A percentile compares a stretch with the other conserved stretches of the same genome.
phyloP scores from a whole-genome alignment of 2,113 vertebrate genomes.

The Crotalus tigris region DNA sequence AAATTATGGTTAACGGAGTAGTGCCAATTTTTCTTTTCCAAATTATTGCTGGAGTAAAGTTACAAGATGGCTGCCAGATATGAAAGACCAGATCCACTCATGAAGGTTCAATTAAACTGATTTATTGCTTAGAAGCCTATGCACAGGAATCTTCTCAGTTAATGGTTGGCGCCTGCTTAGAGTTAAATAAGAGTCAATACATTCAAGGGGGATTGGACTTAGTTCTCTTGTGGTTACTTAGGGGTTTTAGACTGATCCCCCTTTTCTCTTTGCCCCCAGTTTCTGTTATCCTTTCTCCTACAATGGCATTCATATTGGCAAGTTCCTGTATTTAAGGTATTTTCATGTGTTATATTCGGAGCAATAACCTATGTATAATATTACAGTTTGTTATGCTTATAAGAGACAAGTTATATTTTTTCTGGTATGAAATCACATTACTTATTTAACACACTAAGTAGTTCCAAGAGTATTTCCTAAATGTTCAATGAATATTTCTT shows the following conservation, averaged over 20 bases:
- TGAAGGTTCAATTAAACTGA: neutral
- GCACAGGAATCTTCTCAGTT: neutral
- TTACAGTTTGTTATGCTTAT: neutral
- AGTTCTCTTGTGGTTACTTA: neutral
- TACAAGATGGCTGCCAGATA: neutral
- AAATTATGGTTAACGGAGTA: neutral
- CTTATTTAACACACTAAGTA: neutral
- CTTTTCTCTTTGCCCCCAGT: neutral
- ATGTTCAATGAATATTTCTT: neutral
- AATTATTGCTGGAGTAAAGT: neutral
- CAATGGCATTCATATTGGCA: neutral
- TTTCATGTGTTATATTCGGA: fast-evolving
- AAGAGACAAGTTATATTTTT: constrained; percentile 20
- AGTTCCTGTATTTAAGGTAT: neutral
- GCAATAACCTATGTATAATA: neutral
- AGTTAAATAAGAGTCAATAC: neutral
- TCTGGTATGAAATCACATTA: neutral
- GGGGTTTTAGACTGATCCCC: neutral
- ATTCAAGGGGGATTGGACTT: neutral
- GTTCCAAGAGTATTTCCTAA: neutral
- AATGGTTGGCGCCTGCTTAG: neutral
- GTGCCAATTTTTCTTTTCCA: neutral
- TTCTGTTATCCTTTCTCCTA: neutral
- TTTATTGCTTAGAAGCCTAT: neutral
- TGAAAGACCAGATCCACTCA: neutral